These are phyloP conservation scores for Gopherus evgoodei DNA, from an alignment of 2,113 vertebrate genomes.

Conservation along the genomic window DNA sequence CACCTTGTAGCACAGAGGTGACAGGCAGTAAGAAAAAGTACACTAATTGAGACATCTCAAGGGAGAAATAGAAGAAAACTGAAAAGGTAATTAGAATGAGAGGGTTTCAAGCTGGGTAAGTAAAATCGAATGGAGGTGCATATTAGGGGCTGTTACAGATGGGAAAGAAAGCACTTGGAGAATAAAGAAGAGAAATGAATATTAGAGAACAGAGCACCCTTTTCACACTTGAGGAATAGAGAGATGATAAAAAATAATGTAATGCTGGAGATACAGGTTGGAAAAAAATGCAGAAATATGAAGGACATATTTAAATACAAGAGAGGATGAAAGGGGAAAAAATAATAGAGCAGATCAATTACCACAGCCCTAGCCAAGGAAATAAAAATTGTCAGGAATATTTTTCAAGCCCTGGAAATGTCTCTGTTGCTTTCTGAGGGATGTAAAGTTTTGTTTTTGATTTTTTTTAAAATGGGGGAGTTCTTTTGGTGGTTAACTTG, in stretches of 20 bases:
- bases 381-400: slow-evolving; percentile 54
- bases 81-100: slow-evolving; percentile 85
- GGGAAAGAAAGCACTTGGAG: slow-evolving; percentile 62
- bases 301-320: slow-evolving; percentile 74
- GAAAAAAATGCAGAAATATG: slow-evolving; percentile 44
- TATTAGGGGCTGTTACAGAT: slow-evolving; percentile 74
- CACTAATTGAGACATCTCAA: slow-evolving; percentile 86
- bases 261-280: slow-evolving; percentile 35
- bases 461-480: background rate
- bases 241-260: slow-evolving; percentile 57
- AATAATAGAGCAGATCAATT: slow-evolving; percentile 76
- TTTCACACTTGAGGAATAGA: slow-evolving; percentile 76
- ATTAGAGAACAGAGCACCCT: slow-evolving; percentile 57
- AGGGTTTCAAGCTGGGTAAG: slow-evolving; percentile 78
- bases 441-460: background rate
- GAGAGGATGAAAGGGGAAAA: slow-evolving; percentile 58
- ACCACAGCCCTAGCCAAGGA: slow-evolving; percentile 47
- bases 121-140: slow-evolving; percentile 77
- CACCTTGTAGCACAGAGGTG: slow-evolving; percentile 82
- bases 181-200: slow-evolving; percentile 63
- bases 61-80: slow-evolving; percentile 80
- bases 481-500: slow-evolving; percentile 6
- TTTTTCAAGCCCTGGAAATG: slow-evolving; percentile 51
- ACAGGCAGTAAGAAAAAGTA: slow-evolving; percentile 82
- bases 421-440: slow-evolving; percentile 17